phyloP scores from a whole-genome alignment of 2,797 vertebrate species.

The Benthosema pterotum region DNA sequence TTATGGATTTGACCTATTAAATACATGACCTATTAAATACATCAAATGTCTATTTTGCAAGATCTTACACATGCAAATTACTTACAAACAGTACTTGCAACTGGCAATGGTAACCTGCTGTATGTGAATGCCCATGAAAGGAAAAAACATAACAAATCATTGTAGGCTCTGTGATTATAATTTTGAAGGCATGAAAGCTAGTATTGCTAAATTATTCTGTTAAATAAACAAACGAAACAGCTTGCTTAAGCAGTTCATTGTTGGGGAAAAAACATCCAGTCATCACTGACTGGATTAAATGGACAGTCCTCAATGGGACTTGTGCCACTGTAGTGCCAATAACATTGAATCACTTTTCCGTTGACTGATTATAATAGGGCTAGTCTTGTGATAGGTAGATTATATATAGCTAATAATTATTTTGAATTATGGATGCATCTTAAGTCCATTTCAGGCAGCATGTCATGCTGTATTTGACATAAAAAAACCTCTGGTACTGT shows the following conservation, averaged over 20 bases:
- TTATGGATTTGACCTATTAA: neutral
- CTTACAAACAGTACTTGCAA: constrained; percentile 25
- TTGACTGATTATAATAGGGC: neutral
- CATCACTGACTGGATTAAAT: constrained; percentile 6
- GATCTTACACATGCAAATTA: constrained; percentile 25
- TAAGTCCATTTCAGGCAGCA: constrained; percentile 28
- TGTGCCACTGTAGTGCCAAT: constrained; percentile 33
- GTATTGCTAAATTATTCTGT: constrained; percentile 36
- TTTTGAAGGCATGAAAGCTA: constrained; percentile 46
- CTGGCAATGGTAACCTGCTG: constrained; percentile 8
- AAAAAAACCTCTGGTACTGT: neutral
- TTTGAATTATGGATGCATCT: constrained; percentile 2
- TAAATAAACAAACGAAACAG: neutral
- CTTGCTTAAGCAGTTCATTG: too few species aligned
- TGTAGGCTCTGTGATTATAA: constrained; percentile 21
- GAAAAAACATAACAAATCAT: constrained; percentile 22
- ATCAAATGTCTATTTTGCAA: constrained; percentile 54
- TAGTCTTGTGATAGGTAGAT: neutral
- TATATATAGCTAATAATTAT: neutral
- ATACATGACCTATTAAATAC: neutral
- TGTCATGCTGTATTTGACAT: constrained; percentile 36
- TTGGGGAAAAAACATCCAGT: neutral
- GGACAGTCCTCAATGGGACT: too few species aligned
- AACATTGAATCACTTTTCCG: constrained; percentile 9
- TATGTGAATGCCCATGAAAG: constrained; percentile 11